Base-by-base conservation (phyloP, 1,140 invertebrate species). In the Drosophila orena region DNA sequence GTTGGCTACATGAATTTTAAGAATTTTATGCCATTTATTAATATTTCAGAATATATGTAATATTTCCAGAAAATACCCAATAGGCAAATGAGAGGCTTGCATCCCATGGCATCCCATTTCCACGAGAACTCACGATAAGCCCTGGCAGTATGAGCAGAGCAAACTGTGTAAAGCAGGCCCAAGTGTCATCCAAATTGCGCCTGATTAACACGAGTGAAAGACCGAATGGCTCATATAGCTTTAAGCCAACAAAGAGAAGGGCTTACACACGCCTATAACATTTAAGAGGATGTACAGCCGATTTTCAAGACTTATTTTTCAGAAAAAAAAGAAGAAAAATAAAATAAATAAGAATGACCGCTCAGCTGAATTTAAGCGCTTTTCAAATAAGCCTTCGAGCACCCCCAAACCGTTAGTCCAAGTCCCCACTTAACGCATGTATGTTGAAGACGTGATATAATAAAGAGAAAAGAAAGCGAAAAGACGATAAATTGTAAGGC, bases 371-470 rank as follows among this genome's bases (percentile, higher is more conserved):
- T 85, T 85, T 85, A 88, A 88, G 84, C 76, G 79, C 84, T 73
- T 85, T 84, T 84, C 77, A 84, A 84, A 84, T 85, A 85, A 77
- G 60, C 71, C 77, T 60, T 64, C 74, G 49, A 55, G 65, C 71
- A 50, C 44, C 70, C 52, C 42, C 44, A 58, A 65, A 22, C 34
- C 56, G 27, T 11, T 49, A 12, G 58, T 59, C 57, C 61, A 62
- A 65, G 72, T 66, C 85, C 88, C 79, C 79, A 78, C 84, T 89
- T 89, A 89, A 89, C 84, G 85, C 84, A 77, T 89, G 89, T 89
- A 89, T 89, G 84, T 75, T 77, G 77, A 76, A 77, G 89, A 89
- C 84, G 84, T 89, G 84, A 89, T 89, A 89, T 89, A 89, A 89
- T 89, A 89, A 89, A 89, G 64, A 53, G 58, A 65, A 52, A 74